Evolutionary conservation across 2,113 vertebrate species (phyloP), one percentile per base, ranked within the genome.

Genomic region (Mus pahari): DNA sequence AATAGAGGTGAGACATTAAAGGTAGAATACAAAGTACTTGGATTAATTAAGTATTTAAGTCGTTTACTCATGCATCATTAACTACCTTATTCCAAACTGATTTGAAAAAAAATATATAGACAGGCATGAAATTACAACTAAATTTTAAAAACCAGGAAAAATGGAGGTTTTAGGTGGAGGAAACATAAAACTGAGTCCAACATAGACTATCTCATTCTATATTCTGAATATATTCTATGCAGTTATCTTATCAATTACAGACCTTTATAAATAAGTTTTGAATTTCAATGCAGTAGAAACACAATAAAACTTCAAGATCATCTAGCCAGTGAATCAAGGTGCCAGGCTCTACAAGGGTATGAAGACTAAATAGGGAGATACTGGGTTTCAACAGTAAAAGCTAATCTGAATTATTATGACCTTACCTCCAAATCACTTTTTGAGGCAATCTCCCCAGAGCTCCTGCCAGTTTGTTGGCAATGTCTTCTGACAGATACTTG

Each of bases 351-450:
- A 28, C 24, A 17, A 31, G 48, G 5, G 39, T 2, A 8, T 60
- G 50, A 3, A 1, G 17, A 55, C 13, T 78, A 83, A 89, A 79
- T n/a, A 0, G 2, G 16, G 26, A 45, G 66, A 5, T 8, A 3
- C 48, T 39, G n/a, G 82, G 88, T 83, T 33, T 14, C 53, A 74
- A 45, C 0, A 42, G 68, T 9, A 73, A 39, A 71, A 73, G 39
- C 20, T 10, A 48, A 70, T 11, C 0, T 17, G 2, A 0, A 87
- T 60, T 53, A 36, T 22, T 42, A 36, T 36, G 33, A 58, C n/a
- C 96, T 98, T 98, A 99, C 99, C 99, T 99, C 99, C 99, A 99
- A 96, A 99, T 98, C 62, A 99, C 99, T 90, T 99, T 99, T 97
- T 99, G 99, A 33, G 99, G 99, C 95, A 99, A 98, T 77, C 99